Conservation (phyloP, 1,140 invertebrate species). For the Dinothrombium tinctorium region DNA sequence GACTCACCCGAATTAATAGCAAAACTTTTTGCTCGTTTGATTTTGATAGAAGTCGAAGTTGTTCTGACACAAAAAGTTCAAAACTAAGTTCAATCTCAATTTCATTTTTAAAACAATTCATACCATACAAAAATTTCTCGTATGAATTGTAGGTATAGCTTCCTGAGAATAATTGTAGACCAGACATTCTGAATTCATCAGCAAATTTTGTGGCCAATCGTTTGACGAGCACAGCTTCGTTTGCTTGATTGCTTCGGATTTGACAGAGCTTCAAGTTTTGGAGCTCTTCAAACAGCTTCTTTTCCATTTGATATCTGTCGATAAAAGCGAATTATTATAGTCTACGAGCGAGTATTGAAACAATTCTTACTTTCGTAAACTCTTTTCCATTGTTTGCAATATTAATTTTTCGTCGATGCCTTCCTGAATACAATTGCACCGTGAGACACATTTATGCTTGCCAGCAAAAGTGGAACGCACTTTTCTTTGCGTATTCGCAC, state of each 20-base stretch:
- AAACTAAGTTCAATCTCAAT: not conserved
- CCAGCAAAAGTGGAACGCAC: too few relatives aligned
- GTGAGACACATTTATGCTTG: too few relatives aligned
- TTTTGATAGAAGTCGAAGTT: too few relatives aligned
- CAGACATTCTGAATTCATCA: constrained; percentile 41
- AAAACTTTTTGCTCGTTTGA: too few relatives aligned
- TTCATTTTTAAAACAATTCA: constrained; percentile 7
- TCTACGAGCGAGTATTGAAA: too few relatives aligned
- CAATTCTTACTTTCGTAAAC: constrained; percentile 9
- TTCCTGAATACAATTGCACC: too few relatives aligned
- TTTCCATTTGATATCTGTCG: constrained; percentile 56
- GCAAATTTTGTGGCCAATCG: constrained; percentile 51
- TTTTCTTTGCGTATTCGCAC: too few relatives aligned
- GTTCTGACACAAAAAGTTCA: too few relatives aligned
- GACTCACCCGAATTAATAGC: too few relatives aligned
- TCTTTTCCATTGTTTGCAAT: constrained; percentile 11
- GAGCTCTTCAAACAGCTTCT: constrained; percentile 78
- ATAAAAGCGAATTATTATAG: too few relatives aligned
- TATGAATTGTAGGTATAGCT: constrained; percentile 57
- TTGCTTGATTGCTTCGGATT: constrained; percentile 61
- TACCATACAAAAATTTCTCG: constrained; percentile 69
- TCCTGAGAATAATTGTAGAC: constrained; percentile 40
- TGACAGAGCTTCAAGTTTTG: constrained; percentile 74
- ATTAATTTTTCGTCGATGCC: too few relatives aligned
- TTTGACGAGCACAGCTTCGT: constrained; percentile 69